Evolutionary conservation across 2,113 vertebrate genomes (phyloP).

Genomic region (Ovis aries): ARS-UI_Ramb_v3.0 NC_056060.1:26621501-26622000

Average conservation of each 20-base stretch:
- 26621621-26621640: neutral
- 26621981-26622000: neutral
- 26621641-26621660: neutral
- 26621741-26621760: neutral
- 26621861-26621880: neutral
- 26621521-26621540: neutral
- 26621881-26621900: neutral
- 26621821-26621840: neutral
- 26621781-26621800: neutral
- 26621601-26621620: neutral
- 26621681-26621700: constrained; percentile 10
- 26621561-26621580: neutral
- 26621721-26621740: neutral
- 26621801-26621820: neutral
- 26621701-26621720: neutral
- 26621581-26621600: constrained; percentile 11
- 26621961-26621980: neutral
- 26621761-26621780: neutral
- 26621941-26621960: neutral
- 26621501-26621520: neutral
- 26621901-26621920: neutral
- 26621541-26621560: neutral
- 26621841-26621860: neutral
- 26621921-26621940: neutral
- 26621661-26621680: neutral